Evolutionary conservation across 2,113 vertebrate genomes (phyloP).

Genomic region (Tragulus kanchil): DNA sequence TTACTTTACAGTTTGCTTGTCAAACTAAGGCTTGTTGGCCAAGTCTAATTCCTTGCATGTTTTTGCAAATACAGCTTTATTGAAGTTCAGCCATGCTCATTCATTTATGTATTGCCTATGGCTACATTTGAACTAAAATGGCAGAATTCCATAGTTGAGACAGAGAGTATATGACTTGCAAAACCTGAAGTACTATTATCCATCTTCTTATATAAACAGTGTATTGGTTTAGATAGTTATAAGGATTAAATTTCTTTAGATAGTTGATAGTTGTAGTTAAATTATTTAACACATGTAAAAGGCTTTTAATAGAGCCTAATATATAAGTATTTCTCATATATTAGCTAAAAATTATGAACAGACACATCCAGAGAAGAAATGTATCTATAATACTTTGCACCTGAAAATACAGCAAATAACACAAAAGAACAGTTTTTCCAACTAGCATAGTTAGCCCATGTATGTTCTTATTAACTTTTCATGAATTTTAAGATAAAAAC

Average conservation of each 20-base stretch:
- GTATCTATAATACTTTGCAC: neutral
- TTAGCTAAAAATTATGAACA: constrained; percentile 12
- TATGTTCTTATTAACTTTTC: neutral
- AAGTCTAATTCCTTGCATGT: neutral
- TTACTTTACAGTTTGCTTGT: neutral
- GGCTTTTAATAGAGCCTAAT: neutral
- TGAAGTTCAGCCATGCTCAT: neutral
- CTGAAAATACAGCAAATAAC: neutral
- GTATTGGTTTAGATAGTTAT: neutral
- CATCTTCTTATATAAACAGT: neutral
- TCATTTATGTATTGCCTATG: neutral
- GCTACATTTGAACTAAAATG: neutral
- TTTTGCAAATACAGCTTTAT: neutral
- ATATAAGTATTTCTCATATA: neutral
- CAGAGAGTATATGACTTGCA: neutral
- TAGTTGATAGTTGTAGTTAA: neutral
- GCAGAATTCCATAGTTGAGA: neutral
- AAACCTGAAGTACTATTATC: neutral
- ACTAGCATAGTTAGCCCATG: neutral
- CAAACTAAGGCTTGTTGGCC: neutral
- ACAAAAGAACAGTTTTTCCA: neutral
- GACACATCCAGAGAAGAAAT: neutral
- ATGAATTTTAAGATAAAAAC: neutral
- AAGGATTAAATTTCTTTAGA: neutral
- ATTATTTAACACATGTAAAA: neutral